Conservation (phyloP, 2,797 vertebrate species). For the Esox lucius region DNA sequence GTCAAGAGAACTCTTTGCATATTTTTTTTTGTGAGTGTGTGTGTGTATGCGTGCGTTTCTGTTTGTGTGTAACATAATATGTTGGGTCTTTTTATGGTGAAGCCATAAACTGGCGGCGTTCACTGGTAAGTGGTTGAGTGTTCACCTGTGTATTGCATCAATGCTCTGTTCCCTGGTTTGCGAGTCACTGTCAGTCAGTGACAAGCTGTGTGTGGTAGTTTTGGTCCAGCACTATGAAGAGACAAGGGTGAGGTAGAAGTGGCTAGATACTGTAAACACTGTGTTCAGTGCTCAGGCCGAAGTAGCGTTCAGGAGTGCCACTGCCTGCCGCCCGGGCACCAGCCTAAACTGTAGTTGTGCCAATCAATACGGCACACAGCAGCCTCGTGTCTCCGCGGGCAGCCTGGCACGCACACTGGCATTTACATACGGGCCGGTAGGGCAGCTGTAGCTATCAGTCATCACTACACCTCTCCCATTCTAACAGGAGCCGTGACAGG, state of each 20-base stretch:
- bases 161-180: background rate
- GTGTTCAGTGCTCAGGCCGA: conserved; percentile 10
- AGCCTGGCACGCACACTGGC: conserved; percentile 49
- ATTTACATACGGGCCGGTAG: background rate
- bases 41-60: conserved; percentile 15
- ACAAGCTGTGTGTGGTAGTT: too few relatives aligned
- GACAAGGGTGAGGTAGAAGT: background rate
- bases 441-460: conserved; percentile 18
- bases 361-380: conserved; percentile 59
- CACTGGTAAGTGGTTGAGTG: conserved; percentile 12
- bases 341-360: conserved; percentile 52
- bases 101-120: background rate
- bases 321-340: conserved; percentile 35
- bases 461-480: conserved; percentile 12
- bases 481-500: conserved; percentile 9
- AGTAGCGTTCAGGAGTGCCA: conserved; percentile 43
- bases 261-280: background rate
- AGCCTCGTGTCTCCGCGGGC: conserved; percentile 46
- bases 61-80: background rate
- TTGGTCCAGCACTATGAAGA: background rate
- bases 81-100: background rate
- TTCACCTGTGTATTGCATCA: background rate
- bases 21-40: conserved; percentile 39
- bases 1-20: conserved; percentile 26
- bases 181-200: background rate